These are phyloP conservation scores for Myotis planiceps DNA, from an alignment of 2,797 vertebrate species.

Conservation along the genomic window DNA sequence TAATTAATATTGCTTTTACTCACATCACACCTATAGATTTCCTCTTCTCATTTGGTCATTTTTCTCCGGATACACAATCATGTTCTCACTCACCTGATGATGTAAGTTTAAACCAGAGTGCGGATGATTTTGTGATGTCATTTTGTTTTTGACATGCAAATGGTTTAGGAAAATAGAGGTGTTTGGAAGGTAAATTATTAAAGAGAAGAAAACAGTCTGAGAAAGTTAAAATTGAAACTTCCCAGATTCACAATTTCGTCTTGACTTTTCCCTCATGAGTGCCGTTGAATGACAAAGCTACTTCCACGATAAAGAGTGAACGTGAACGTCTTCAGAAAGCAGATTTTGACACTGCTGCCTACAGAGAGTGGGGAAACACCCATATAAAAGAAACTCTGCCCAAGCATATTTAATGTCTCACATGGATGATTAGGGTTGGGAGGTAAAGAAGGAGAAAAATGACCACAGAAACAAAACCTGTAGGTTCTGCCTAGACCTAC, in stretches of 20 bases:
- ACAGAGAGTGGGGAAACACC: background rate
- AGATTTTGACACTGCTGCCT: background rate
- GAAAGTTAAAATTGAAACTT: background rate
- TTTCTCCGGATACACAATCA: background rate
- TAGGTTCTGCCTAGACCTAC: background rate
- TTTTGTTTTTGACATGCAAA: background rate
- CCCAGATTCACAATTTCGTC: background rate
- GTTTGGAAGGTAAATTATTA: background rate
- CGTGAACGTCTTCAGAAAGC: background rate
- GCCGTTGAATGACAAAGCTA: background rate
- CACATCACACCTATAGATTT: background rate
- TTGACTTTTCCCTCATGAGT: background rate
- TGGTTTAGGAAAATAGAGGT: background rate
- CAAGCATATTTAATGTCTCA: background rate
- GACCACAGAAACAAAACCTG: background rate
- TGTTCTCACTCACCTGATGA: background rate
- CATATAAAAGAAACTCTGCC: background rate
- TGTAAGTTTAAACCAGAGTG: background rate
- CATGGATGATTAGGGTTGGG: background rate
- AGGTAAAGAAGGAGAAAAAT: background rate
- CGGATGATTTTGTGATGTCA: background rate
- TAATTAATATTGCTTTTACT: background rate
- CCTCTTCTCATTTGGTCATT: background rate
- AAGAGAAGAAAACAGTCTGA: background rate
- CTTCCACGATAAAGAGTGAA: accelerated